Base-by-base conservation (phyloP, 2,797 vertebrate species). In the Cynodonichthys magdalenae region DNA sequence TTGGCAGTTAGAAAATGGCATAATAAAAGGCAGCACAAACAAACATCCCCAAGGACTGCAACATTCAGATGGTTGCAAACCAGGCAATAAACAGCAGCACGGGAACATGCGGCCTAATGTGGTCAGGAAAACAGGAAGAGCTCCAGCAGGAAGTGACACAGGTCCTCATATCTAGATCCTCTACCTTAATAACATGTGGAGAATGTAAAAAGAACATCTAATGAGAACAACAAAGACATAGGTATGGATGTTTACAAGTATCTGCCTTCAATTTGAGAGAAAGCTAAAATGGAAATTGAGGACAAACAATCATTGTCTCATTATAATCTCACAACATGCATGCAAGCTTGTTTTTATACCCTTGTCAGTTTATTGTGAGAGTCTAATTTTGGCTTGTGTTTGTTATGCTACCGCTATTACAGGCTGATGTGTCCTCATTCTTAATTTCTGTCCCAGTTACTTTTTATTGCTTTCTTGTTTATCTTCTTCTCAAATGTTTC, bases 351-450 rank as follows among this genome's bases (percentile, higher is more conserved):
- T 92, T 92, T 91, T 91, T 84, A 89, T 91, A 88, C 84, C 85
- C 82, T 80, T 82, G 84, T 85, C 87, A 89, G 89, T 92, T 92
- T 92, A 90, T 91, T 91, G 91, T 90, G 82, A 83, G 86, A 91
- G 86, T 87, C 92, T 93, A 93, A 93, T 92, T 93, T 90, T 89
- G 90, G 92, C 84, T 85, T 68, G 83, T 90, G 86, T 93, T 92
- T 93, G 87, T 92, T 93, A 90, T 93, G 89, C 87, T 89, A 82
- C 78, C 46, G 77, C 85, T 87, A 90, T 87, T 87, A 92, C 83
- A 78, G 80, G 80, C 84, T 84, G 83, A 80, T 79, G 82, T 83
- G 89, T 91, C 91, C 90, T 91, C 89, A 89, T 92, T 93, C 85
- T 86, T 85, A 80, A 91, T 87, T 90, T 85, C 84, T 87, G 90